phyloP scores from a whole-genome alignment of 2,797 vertebrate species.

The Pelodytes ibericus region DNA sequence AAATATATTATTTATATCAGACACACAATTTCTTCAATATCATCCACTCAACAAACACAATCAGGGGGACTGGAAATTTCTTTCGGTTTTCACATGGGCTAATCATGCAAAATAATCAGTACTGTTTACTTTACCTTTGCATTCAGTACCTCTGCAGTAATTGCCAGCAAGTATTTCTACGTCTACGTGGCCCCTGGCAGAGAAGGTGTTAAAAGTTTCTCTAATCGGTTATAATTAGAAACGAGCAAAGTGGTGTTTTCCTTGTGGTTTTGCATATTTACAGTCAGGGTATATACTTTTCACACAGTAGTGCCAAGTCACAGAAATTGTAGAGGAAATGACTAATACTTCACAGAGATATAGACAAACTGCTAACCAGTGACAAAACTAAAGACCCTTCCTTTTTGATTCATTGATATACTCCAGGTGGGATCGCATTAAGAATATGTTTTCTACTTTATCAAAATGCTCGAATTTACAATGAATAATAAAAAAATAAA shows the following conservation, averaged over 20 bases:
- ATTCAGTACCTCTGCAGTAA: background rate
- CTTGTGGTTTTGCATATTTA: constrained; percentile 33
- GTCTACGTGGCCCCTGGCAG: background rate
- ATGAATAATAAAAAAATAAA: too few species aligned
- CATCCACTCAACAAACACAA: constrained; percentile 2
- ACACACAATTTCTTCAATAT: background rate
- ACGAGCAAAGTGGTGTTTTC: background rate
- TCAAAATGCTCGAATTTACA: too few species aligned
- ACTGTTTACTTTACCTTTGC: background rate
- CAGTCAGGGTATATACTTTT: constrained; percentile 12
- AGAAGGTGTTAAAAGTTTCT: constrained; percentile 10
- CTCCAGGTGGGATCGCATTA: too few species aligned
- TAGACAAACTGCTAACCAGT: background rate
- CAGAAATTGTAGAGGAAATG: constrained; percentile 12
- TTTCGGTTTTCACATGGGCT: background rate
- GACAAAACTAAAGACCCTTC: too few species aligned
- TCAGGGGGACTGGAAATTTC: background rate
- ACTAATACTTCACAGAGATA: background rate
- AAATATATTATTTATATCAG: background rate
- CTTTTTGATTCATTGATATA: too few species aligned
- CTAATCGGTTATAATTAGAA: constrained; percentile 11
- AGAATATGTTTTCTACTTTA: too few species aligned
- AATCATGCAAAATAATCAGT: background rate
- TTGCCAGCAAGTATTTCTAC: background rate
- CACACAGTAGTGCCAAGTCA: constrained; percentile 16